Evolutionary conservation across 1,140 invertebrate species (phyloP).

Genomic region (Hyposmocoma kahamanoa): DNA sequence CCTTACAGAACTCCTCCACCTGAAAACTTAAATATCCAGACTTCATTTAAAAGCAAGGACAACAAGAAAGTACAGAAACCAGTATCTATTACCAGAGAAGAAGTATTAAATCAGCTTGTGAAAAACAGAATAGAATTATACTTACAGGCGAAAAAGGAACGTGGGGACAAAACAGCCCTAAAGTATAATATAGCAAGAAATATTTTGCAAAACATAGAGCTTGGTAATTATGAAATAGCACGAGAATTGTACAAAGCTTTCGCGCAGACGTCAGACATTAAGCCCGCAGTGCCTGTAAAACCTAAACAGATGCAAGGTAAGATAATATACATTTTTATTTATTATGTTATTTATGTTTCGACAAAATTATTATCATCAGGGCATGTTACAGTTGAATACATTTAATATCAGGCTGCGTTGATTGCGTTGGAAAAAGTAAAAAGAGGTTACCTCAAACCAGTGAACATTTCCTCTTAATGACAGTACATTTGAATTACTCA

Average conservation of each 20-base stretch:
- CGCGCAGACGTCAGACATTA: slow-evolving; percentile 16
- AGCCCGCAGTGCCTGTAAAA: too few relatives aligned
- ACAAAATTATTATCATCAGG: too few relatives aligned
- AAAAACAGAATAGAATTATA: slow-evolving; percentile 45
- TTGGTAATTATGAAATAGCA: slow-evolving; percentile 38
- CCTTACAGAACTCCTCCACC: too few relatives aligned
- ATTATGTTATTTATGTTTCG: background rate
- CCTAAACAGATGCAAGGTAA: background rate
- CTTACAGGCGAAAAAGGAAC: slow-evolving; percentile 34
- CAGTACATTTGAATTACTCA: too few relatives aligned
- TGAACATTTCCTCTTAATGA: too few relatives aligned
- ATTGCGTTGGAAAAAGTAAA: too few relatives aligned
- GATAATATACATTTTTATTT: background rate
- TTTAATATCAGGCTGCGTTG: too few relatives aligned
- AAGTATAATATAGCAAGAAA: slow-evolving; percentile 45
- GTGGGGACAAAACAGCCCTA: slow-evolving; percentile 22
- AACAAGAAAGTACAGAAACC: too few relatives aligned
- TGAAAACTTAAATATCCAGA: too few relatives aligned
- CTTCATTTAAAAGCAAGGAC: too few relatives aligned
- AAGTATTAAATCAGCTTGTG: slow-evolving; percentile 48
- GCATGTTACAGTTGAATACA: too few relatives aligned
- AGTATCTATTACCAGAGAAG: slow-evolving; percentile 39
- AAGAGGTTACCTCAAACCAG: too few relatives aligned
- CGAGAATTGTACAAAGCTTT: slow-evolving; percentile 51
- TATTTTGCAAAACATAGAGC: slow-evolving; percentile 35